Evolutionary conservation across 2,888 invertebrate species (phyloP), one percentile per base, ranked within the genome.

Genomic region (Sarcophaga caerulescens): DNA sequence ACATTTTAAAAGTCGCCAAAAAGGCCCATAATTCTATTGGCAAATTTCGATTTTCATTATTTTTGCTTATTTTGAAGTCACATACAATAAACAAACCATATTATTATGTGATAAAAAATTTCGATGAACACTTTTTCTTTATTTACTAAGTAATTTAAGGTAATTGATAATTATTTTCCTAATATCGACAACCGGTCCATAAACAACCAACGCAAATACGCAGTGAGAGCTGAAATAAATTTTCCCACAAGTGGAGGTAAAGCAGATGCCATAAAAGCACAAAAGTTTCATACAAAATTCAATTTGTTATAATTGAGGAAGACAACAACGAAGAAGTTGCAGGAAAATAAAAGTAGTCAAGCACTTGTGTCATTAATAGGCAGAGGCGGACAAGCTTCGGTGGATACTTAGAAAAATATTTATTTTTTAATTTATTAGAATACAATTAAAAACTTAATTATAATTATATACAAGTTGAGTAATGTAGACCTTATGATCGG

Each of bases 261-360:
- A 63, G 75, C 63, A 75, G 75, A 77, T 77, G 62, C 73, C 59
- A 73, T 73, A 78, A 78, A 66, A 68, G 60, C 23, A 25, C 10
- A 74, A 78, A 73, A 68, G 52, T 52, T 74, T 74, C 25, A 69
- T 83, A 35, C 35, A 57, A 63, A 79, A 78, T 52, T 79, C 73
- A 83, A 74, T 74, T 83, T 69, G 57, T 59, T 23, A 69, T 78
- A 63, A 83, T 69, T 57, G 78, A 69, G 62, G 59, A 79, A 74
- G 57, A 76, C 66, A 68, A 81, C 3, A 59, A 6, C 57, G n/a
- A n/a, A 57, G 12, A 23, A 47, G 35, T 44, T 70, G 59, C 17
- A 70, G 12, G 11, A 25, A 70, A 70, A 10, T 8, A 68, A 12
- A 52, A 21, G 10, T 65, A 1, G 52, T 5, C 52, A 65, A 19